phyloP scores from a whole-genome alignment of 2,113 vertebrate species.

The Seriola quinqueradiata region DNA sequence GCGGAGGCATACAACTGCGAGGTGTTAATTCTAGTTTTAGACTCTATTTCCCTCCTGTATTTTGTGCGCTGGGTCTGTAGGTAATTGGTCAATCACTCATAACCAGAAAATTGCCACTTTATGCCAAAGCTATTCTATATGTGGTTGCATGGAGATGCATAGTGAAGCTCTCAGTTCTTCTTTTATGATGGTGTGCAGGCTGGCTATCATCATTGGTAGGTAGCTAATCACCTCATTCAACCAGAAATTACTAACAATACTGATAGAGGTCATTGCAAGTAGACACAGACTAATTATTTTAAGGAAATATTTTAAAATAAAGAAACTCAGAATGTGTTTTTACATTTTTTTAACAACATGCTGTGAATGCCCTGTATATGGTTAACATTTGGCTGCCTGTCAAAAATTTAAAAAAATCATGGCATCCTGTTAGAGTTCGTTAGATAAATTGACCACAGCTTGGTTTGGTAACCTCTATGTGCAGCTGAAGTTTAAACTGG shows the following conservation, averaged over 20 bases:
- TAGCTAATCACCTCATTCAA: background rate
- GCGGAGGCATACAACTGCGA: too few relatives aligned
- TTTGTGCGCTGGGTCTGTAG: slow-evolving; percentile 18
- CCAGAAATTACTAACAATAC: background rate
- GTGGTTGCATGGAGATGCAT: background rate
- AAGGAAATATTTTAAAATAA: too few relatives aligned
- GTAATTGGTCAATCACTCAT: slow-evolving; percentile 39
- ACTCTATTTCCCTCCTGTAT: slow-evolving; percentile 65
- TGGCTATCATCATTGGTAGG: background rate
- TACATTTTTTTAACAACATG: background rate
- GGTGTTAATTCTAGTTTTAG: too few relatives aligned
- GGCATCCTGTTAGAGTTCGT: background rate
- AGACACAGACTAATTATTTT: too few relatives aligned
- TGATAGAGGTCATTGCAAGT: background rate
- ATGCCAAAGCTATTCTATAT: slow-evolving; percentile 29
- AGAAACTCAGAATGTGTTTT: background rate
- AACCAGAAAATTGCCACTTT: slow-evolving; percentile 18
- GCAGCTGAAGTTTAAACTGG: too few relatives aligned
- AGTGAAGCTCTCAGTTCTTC: background rate
- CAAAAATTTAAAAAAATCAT: background rate
- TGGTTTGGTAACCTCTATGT: too few relatives aligned
- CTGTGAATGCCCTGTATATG: background rate
- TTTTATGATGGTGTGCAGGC: background rate
- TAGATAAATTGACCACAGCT: too few relatives aligned
- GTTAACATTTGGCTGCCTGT: background rate